Evolutionary conservation across 2,888 invertebrate genomes (phyloP), one percentile per base, ranked within the genome.

Genomic region (Spilarctia lutea): DNA sequence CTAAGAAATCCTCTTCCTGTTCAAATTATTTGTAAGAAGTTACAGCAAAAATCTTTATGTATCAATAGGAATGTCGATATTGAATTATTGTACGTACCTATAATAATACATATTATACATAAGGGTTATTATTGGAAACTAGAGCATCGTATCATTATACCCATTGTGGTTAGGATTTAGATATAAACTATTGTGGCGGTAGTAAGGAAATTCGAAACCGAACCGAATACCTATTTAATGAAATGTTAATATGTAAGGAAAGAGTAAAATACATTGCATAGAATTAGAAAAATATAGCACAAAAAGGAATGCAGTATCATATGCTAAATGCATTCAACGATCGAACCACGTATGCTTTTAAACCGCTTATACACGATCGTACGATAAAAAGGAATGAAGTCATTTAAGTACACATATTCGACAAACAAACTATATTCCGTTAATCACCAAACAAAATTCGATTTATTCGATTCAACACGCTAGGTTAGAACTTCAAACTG

Each of bases 381-480:
- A 76, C 24, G 71, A 56, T 84, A 85, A 81, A 81, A 75, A 85
- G 77, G 79, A 83, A 90, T 91, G 88, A 91, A 91, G 87, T 90
- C 90, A 91, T 89, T 85, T 87, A 81, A 85, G 86, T 89, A 86
- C 88, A 90, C 89, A 89, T 88, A 86, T 83, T 84, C 82, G 73
- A 79, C 74, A 75, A 80, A 83, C 85, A 75, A 81, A 83, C 80
- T 80, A 76, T 75, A 87, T 89, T 83, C 91, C 89, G 91, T 89
- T 91, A 90, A 84, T 75, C 68, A 74, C 79, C 79, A 76, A 79
- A 79, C 85, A 73, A 77, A 76, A 76, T 71, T 72, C n/a, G 7
- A 52, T 52, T 63, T 42, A 77, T 72, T 66, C 30, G 68, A 78
- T n/a, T 67, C 48, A 71, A 68, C 65, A 68, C 66, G 39, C 71